Evolutionary conservation across 2,888 invertebrate species (phyloP).

Genomic region (Listrodromus nycthemerus): DNA sequence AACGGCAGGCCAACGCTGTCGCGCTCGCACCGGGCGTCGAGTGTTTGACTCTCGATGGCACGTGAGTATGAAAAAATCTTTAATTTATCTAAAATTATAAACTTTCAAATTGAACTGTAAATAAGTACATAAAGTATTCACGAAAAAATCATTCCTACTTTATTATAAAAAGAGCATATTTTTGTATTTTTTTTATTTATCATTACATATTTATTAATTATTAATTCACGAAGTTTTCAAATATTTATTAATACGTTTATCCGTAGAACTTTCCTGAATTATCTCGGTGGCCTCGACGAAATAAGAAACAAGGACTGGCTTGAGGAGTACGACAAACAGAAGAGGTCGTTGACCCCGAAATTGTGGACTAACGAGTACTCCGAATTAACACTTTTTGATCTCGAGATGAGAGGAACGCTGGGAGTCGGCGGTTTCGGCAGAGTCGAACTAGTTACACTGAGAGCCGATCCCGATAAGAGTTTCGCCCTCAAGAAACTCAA

Average conservation of each 20-base stretch:
- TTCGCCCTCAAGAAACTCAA: conserved; percentile 90
- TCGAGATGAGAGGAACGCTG: conserved; percentile 93
- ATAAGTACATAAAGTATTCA: too few species aligned
- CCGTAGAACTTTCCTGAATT: conserved; percentile 90
- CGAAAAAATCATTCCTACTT: too few species aligned
- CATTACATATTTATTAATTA: not conserved
- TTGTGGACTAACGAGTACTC: conserved; percentile 86
- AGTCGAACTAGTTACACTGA: conserved; percentile 88
- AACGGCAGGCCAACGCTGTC: conserved; percentile 94
- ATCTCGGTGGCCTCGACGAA: conserved; percentile 92
- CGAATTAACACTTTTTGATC: conserved; percentile 90
- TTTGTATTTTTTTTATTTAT: not conserved
- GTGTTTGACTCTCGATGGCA: conserved; percentile 94
- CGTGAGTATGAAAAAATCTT: conserved; percentile 85
- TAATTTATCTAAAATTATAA: too few species aligned
- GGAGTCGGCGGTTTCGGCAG: conserved; percentile 97
- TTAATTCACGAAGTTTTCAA: too few species aligned
- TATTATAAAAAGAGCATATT: not conserved
- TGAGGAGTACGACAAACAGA: conserved; percentile 81
- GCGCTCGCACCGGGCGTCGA: conserved; percentile 93
- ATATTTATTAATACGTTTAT: too few species aligned
- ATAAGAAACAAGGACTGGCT: conserved; percentile 86
- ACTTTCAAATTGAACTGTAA: too few species aligned
- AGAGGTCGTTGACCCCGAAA: conserved; percentile 78
- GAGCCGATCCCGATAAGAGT: conserved; percentile 81